Evolutionary conservation across 2,113 vertebrate species (phyloP).

Genomic region (Semnornis frantzii): DNA sequence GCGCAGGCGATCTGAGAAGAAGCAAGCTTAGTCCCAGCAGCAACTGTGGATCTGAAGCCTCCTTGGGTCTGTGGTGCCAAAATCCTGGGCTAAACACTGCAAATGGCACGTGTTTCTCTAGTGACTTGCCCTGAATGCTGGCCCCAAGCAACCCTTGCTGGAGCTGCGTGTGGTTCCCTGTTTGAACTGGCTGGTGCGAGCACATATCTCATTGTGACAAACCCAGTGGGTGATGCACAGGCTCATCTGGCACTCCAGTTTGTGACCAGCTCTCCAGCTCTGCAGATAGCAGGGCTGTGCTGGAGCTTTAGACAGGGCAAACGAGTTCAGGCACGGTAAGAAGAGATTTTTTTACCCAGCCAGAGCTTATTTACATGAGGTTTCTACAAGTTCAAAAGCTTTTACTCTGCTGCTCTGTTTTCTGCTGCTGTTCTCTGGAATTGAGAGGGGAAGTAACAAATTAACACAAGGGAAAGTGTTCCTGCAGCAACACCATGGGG

Average conservation of each 20-base stretch:
- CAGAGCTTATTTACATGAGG: neutral
- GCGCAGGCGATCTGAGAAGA: neutral
- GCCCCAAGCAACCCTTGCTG: neutral
- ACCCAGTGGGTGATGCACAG: neutral
- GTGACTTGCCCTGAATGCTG: neutral
- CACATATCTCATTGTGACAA: conserved; percentile 11
- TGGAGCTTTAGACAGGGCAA: neutral
- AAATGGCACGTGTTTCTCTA: neutral
- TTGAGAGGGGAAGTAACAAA: conserved; percentile 54
- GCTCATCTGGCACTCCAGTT: neutral
- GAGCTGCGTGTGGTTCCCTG: neutral
- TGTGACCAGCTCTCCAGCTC: neutral
- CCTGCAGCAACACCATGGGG: neutral
- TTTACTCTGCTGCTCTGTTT: neutral
- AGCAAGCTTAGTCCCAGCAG: neutral
- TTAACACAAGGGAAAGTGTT: conserved; percentile 34
- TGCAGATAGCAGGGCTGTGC: neutral
- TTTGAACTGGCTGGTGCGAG: neutral
- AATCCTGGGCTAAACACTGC: neutral
- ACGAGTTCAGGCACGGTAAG: neutral
- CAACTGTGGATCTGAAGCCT: neutral
- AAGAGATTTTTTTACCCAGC: neutral
- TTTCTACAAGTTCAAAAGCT: neutral
- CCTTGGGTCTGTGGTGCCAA: neutral
- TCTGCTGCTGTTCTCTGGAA: conserved; percentile 48